Evolutionary conservation across 92 coral and sea anemone genomes (phyloP).

Genomic region (Scolanthus callimorphus): DNA sequence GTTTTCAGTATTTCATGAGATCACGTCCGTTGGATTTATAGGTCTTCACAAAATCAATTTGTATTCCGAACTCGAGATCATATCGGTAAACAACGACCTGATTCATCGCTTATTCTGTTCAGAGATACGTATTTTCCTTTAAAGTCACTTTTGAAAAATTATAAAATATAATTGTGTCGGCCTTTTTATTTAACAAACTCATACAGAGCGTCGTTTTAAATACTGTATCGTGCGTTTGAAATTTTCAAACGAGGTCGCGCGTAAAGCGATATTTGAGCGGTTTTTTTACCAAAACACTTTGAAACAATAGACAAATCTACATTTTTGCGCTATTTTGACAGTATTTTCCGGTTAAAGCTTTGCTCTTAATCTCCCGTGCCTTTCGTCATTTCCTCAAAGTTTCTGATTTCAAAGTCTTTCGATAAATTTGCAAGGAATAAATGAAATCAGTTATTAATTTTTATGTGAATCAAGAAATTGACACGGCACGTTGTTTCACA

Average conservation of each 20-base stretch:
- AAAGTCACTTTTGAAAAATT: no score
- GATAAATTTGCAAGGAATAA: not conserved
- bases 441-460: slow-evolving; percentile 20
- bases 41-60: slow-evolving; percentile 60
- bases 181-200: no score
- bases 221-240: no score
- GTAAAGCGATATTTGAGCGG: slow-evolving; percentile 34
- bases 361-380: not conserved
- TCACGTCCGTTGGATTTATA: slow-evolving; percentile 66
- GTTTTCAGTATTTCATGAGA: slow-evolving; percentile 30
- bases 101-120: slow-evolving; percentile 56
- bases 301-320: slow-evolving; percentile 46
- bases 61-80: slow-evolving; percentile 73
- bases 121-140: slow-evolving; percentile 34
- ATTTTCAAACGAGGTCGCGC: slow-evolving; percentile 40
- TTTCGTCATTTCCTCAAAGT: slow-evolving; percentile 19
- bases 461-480: slow-evolving; percentile 28
- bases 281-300: slow-evolving; percentile 39
- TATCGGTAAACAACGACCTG: slow-evolving; percentile 82
- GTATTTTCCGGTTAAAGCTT: slow-evolving; percentile 2
- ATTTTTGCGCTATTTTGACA: slow-evolving; percentile 16
- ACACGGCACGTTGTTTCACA: slow-evolving; percentile 36
- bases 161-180: no score
- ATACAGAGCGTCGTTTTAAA: not conserved
- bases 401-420: no score